Conservation (phyloP, 2,888 invertebrate genomes). For the Hirudinaria manillensis region DNA sequence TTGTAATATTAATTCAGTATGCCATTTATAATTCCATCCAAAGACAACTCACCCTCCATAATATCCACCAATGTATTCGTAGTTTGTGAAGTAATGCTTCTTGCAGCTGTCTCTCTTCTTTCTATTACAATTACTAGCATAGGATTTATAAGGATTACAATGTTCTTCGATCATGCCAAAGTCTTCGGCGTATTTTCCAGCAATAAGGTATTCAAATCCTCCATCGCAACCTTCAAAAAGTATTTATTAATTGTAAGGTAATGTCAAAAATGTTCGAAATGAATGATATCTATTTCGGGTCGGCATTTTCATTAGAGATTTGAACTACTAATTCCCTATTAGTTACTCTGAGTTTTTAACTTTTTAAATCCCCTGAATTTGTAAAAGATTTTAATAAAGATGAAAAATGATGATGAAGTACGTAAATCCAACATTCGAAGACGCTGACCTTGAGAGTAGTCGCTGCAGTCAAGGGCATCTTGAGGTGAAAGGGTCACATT, state of each 20-base stretch:
- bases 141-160: slow-evolving; percentile 50
- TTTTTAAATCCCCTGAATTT: no score
- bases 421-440: no score
- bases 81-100: slow-evolving; percentile 55
- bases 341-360: no score
- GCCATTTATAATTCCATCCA: no score
- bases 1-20: neutral
- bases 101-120: neutral
- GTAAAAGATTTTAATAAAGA: no score
- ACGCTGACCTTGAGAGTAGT: slow-evolving; percentile 56
- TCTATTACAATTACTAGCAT: neutral
- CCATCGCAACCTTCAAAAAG: slow-evolving; percentile 45
- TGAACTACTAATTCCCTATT: no score
- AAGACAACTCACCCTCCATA: slow-evolving; percentile 53
- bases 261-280: no score
- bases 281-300: no score
- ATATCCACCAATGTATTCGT: slow-evolving; percentile 58
- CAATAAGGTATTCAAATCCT: slow-evolving; percentile 50
- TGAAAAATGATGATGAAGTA: no score
- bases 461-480: slow-evolving; percentile 57
- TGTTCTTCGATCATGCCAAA: slow-evolving; percentile 56
- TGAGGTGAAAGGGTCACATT: slow-evolving; percentile 54
- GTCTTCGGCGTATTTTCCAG: slow-evolving; percentile 53
- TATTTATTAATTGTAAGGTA: no score
- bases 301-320: no score